Percentiles rank a stretch among this genome's conserved stretches.
phyloP scores from a whole-genome alignment of 1,140 invertebrate species.

The Calephelis nemesis region DNA sequence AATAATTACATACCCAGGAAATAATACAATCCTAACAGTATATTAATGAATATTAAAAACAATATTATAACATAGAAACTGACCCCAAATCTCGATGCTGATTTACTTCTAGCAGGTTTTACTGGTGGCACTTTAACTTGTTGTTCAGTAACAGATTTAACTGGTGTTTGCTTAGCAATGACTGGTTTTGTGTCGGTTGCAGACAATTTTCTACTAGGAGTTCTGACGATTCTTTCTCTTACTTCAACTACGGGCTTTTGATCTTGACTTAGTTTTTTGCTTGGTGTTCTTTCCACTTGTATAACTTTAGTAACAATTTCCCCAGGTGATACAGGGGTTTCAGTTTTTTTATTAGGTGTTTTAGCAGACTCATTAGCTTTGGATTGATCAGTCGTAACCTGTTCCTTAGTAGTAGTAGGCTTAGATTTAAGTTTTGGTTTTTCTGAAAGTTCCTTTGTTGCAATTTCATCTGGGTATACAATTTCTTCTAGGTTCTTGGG shows the following conservation, averaged over 20 bases:
- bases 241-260: conserved; percentile 67
- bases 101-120: conserved; percentile 76
- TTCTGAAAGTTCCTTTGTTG: conserved; percentile 37
- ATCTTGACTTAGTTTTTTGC: conserved; percentile 59
- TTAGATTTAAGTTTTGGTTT: conserved; percentile 29
- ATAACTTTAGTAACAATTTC: conserved; percentile 69
- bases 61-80: conserved; percentile 63
- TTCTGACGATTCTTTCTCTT: conserved; percentile 67
- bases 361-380: background rate
- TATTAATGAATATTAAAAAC: conserved; percentile 58
- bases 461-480: conserved; percentile 57
- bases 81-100: conserved; percentile 75
- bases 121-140: conserved; percentile 67
- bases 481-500: conserved; percentile 66
- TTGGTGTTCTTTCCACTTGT: conserved; percentile 68
- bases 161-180: conserved; percentile 44
- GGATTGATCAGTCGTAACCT: background rate
- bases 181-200: conserved; percentile 48
- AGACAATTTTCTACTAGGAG: conserved; percentile 61
- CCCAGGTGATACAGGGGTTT: conserved; percentile 40
- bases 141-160: conserved; percentile 43
- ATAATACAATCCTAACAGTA: conserved; percentile 66
- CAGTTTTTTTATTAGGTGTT: conserved; percentile 34
- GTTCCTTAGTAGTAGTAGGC: background rate
- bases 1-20: conserved; percentile 32